Percentiles rank a stretch among this genome's conserved stretches.
Conservation (phyloP, 2,113 vertebrate species). For the Rattus norvegicus region GRCr8 NC_086019.1:224278501-224279000, state of each 20-base stretch:
- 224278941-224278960: conserved; percentile 91
- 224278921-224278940: conserved; percentile 87
- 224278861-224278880: conserved; percentile 58
- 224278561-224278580: background rate
- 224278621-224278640: background rate
- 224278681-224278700: background rate
- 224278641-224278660: background rate
- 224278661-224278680: background rate
- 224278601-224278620: background rate
- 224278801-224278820: conserved; percentile 73
- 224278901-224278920: conserved; percentile 84
- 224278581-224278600: background rate
- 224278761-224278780: background rate
- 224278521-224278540: background rate
- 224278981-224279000: conserved; percentile 89
- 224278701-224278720: background rate
- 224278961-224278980: conserved; percentile 82
- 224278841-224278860: conserved; percentile 92
- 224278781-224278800: background rate
- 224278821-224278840: conserved; percentile 91
- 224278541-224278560: background rate
- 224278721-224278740: too few species aligned
- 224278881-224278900: conserved; percentile 91
- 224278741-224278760: background rate
- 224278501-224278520: background rate